A percentile compares a stretch with the other conserved stretches of the same genome.
Evolutionary conservation across 2,888 invertebrate genomes (phyloP).

Genomic region (Frankliniella fusca): DNA sequence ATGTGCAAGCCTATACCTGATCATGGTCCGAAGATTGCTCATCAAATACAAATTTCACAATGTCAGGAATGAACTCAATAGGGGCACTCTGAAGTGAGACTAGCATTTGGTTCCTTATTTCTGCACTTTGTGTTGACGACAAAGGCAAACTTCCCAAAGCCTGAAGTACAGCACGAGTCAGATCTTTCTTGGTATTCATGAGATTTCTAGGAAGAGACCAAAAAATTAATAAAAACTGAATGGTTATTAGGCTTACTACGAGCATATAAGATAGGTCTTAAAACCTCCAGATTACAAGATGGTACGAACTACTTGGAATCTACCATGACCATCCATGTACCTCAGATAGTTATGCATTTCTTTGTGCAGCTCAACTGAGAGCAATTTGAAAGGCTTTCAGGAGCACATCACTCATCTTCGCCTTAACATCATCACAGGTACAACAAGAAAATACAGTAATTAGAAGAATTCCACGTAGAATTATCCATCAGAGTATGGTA

Average conservation of each 20-base stretch:
- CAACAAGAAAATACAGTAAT: background rate
- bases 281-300: too few relatives aligned
- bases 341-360: too few relatives aligned
- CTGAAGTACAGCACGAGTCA: constrained; percentile 40
- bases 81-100: background rate
- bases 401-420: too few relatives aligned
- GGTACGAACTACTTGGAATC: too few relatives aligned
- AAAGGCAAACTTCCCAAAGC: constrained; percentile 37
- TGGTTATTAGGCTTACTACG: background rate
- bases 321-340: too few relatives aligned
- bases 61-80: constrained; percentile 8
- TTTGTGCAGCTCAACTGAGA: too few relatives aligned
- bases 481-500: constrained; percentile 44
- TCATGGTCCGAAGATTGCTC: background rate
- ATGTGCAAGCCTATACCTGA: background rate
- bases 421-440: too few relatives aligned
- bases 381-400: too few relatives aligned
- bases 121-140: background rate
- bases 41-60: constrained; percentile 7
- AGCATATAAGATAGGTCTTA: background rate
- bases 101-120: background rate
- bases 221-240: background rate
- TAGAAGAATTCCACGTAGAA: constrained; percentile 40
- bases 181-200: constrained; percentile 48
- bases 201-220: constrained; percentile 51